Conservation (phyloP, 2,113 vertebrate genomes). For the Datnioides undecimradiatus region DNA sequence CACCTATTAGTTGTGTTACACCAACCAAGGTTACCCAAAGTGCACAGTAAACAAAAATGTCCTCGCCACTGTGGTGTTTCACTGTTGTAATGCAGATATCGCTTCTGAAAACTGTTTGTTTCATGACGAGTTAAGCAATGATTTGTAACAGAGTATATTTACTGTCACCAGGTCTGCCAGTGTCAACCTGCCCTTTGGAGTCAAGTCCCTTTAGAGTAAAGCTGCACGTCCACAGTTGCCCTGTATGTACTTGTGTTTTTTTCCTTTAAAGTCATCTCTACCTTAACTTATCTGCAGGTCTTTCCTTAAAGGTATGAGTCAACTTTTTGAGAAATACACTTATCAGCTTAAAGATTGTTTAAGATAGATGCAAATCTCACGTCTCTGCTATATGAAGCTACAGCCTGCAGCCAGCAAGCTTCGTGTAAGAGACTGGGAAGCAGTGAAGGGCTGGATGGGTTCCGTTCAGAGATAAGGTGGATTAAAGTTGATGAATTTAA, state of each 20-base stretch:
- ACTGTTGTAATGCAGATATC: neutral
- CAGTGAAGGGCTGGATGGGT: too few species aligned
- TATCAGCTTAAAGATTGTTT: neutral
- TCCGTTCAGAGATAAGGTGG: too few species aligned
- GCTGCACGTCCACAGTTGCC: neutral
- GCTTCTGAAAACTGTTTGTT: neutral
- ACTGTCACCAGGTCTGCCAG: neutral
- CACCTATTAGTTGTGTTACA: neutral
- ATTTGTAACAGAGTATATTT: neutral
- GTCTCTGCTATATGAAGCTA: neutral
- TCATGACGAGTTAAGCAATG: neutral
- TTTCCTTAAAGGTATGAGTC: neutral
- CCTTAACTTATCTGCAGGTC: neutral
- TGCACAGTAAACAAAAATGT: conserved; percentile 7
- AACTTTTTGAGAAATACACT: neutral
- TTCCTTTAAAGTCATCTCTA: neutral
- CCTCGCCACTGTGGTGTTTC: neutral
- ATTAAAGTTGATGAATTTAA: too few species aligned
- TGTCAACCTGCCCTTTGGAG: neutral
- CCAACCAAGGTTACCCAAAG: neutral
- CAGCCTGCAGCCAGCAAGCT: neutral
- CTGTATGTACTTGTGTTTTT: neutral
- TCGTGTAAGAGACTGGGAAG: neutral
- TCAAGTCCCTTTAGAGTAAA: neutral
- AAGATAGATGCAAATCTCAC: neutral